phyloP scores from a whole-genome alignment of 2,888 invertebrate species.

The Melolontha melolontha region DNA sequence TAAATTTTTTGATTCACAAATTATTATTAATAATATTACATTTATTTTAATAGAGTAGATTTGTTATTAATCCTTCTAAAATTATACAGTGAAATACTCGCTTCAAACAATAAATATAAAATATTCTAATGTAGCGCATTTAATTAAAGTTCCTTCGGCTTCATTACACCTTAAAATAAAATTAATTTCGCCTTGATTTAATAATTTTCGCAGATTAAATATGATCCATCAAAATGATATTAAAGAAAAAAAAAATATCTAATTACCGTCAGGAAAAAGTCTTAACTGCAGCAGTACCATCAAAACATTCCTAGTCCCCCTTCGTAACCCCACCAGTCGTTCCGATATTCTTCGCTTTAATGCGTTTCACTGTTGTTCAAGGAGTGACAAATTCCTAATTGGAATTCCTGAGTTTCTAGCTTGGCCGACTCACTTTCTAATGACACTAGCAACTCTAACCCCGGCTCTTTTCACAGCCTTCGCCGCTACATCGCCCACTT shows the following conservation, averaged over 20 bases:
- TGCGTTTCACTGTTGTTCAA: conserved; percentile 58
- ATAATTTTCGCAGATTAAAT: conserved; percentile 12
- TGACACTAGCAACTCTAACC: conserved; percentile 59
- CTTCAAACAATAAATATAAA: not conserved
- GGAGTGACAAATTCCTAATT: conserved; percentile 66
- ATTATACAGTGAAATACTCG: too few species aligned
- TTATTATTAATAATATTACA: too few species aligned
- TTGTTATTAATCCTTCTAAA: too few species aligned
- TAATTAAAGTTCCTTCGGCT: conserved; percentile 10
- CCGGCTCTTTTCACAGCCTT: conserved; percentile 23
- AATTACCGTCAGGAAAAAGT: conserved; percentile 5
- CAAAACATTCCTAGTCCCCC: conserved; percentile 9
- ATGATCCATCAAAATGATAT: not conserved
- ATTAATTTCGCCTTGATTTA: conserved; percentile 10
- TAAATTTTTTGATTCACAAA: too few species aligned
- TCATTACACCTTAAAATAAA: conserved; percentile 20
- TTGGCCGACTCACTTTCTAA: conserved; percentile 61
- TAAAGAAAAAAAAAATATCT: conserved; percentile 10
- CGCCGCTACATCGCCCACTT: conserved; percentile 36
- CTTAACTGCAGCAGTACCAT: not conserved
- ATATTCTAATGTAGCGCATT: conserved; percentile 2
- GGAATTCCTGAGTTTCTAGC: conserved; percentile 63
- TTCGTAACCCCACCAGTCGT: conserved; percentile 16
- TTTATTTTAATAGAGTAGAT: too few species aligned
- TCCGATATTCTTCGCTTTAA: conserved; percentile 51